Percentiles rank a stretch among this genome's conserved stretches.
phyloP scores from a whole-genome alignment of 1,140 invertebrate species.

The Drosophila pruinosa region DNA sequence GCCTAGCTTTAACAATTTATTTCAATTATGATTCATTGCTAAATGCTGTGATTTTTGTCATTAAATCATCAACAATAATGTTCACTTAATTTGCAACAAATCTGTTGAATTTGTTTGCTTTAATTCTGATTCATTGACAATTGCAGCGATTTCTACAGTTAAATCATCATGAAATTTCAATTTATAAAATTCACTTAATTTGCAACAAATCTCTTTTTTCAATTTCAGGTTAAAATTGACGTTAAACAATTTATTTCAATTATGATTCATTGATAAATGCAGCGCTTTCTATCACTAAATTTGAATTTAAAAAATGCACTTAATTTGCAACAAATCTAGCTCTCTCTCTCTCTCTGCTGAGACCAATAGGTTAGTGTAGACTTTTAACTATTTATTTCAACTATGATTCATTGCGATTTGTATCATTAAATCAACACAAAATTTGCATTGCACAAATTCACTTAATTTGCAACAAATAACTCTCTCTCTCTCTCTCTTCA shows the following conservation, averaged over 20 bases:
- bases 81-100: neutral
- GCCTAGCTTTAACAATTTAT: neutral
- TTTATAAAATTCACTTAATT: slow-evolving; percentile 15
- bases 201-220: neutral
- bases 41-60: too few relatives aligned
- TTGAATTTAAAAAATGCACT: neutral
- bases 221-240: neutral
- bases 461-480: neutral
- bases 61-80: neutral
- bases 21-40: neutral
- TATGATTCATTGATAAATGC: neutral
- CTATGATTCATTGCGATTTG: neutral
- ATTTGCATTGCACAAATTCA: slow-evolving; percentile 12
- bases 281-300: too few relatives aligned
- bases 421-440: neutral
- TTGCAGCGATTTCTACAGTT: neutral
- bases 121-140: too few relatives aligned
- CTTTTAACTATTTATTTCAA: neutral
- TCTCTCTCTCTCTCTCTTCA: neutral
- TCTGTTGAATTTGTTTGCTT: too few relatives aligned
- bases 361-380: neutral
- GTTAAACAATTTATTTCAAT: neutral
- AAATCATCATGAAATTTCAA: neutral
- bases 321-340: neutral
- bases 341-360: too few relatives aligned